Base-by-base conservation (phyloP, 2,888 invertebrate genomes). In the Eurytoma californica region DNA sequence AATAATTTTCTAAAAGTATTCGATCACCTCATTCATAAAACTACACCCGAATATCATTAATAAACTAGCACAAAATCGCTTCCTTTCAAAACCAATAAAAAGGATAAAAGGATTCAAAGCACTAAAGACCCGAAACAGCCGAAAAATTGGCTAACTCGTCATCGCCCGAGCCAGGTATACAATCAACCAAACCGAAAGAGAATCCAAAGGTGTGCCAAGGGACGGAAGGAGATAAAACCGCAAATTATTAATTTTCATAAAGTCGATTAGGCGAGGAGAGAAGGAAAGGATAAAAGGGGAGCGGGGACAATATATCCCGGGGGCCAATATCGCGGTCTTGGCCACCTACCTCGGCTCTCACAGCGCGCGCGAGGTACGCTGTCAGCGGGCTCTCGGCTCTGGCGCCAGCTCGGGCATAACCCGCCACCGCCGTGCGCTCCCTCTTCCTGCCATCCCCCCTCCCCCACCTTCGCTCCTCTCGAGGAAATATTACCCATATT, bases 191-290 rank as follows among this genome's bases (percentile, higher is more conserved):
- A 30, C n/a, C 47, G 3, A 69, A 12, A 69, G 57, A 4, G 68
- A 28, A 39, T 39, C 39, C 13, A 18, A 53, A 49, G 66, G 20
- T 55, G 55, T 53, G 9, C 30, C 53, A 28, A 58, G 69, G 69
- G 69, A 47, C 58, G 47, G 39, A 55, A 72, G 49, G 18, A 65
- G 30, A 77, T 77, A 81, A 85, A 86, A 87, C 86, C 86, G 85
- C 85, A 86, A 84, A 85, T 88, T 86, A 88, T 88, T 88, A 88
- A 88, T 88, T 88, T 86, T 84, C 85, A 86, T 87, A 88, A 86
- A 66, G 72, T 47, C 80, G 80, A 77, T 80, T 80, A 80, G 61
- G 76, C 39, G 39, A 20, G 20, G 28, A 24, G 20, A 20, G 28
- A 57, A 9, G 57, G 9, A 57, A 55, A 57, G 20, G 57, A 57